Evolutionary conservation across 2,797 vertebrate genomes (phyloP).

Genomic region (Danio kyathit): DNA sequence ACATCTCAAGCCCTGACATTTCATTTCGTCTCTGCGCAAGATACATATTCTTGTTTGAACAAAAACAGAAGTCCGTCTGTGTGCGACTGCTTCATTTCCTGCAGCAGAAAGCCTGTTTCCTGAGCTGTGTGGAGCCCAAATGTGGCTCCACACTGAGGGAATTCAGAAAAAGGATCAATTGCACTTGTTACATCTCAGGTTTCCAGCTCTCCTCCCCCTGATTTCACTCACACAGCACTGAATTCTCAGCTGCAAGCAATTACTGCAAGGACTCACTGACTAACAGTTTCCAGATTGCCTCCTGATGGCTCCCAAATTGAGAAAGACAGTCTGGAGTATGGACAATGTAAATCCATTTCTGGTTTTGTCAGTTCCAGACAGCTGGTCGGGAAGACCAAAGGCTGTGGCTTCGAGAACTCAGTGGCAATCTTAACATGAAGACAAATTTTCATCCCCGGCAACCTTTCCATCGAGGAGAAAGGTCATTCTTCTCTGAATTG

Average conservation of each 20-base stretch:
- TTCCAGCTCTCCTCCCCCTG: constrained; percentile 79
- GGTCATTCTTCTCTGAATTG: constrained; percentile 52
- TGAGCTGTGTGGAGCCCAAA: constrained; percentile 87
- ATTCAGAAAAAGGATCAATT: constrained; percentile 89
- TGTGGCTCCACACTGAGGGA: constrained; percentile 86
- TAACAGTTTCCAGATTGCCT: constrained; percentile 93
- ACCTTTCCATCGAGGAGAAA: constrained; percentile 54
- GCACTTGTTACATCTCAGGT: constrained; percentile 90
- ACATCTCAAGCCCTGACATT: constrained; percentile 7
- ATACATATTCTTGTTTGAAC: constrained; percentile 47
- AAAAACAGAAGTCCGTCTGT: constrained; percentile 76
- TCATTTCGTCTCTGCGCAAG: neutral
- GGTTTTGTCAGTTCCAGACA: constrained; percentile 89
- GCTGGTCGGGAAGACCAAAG: constrained; percentile 70
- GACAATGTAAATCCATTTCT: constrained; percentile 93
- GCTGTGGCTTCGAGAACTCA: constrained; percentile 61
- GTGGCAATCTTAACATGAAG: constrained; percentile 63
- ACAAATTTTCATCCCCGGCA: constrained; percentile 69
- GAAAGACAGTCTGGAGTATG: constrained; percentile 92
- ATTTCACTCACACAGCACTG: constrained; percentile 86
- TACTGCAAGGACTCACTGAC: constrained; percentile 90
- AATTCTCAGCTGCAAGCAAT: constrained; percentile 96
- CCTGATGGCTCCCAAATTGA: constrained; percentile 90
- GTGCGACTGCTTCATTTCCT: constrained; percentile 94
- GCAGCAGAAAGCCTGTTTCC: constrained; percentile 91